phyloP scores from a whole-genome alignment of 1,140 invertebrate species.

The Caenorhabditis remanei region DNA sequence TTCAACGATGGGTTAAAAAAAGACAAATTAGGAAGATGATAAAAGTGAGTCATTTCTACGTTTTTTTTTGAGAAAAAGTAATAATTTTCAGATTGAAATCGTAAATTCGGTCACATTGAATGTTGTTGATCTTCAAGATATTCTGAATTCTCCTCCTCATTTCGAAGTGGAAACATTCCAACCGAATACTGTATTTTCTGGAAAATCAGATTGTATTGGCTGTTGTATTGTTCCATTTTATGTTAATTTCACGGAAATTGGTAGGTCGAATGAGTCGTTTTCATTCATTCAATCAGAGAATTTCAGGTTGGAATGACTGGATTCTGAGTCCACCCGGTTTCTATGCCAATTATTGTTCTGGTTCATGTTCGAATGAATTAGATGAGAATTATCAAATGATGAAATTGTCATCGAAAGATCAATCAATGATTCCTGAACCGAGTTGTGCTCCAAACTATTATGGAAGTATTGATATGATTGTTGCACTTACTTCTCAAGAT shows the following conservation, averaged over 20 bases:
- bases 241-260: conserved; percentile 38
- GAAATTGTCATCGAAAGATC: not conserved
- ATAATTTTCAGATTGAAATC: conserved; percentile 18
- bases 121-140: not conserved
- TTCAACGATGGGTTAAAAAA: not conserved
- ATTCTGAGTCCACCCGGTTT: conserved; percentile 16
- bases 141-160: not conserved
- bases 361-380: not conserved
- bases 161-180: conserved; percentile 13
- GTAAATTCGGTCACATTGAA: not conserved
- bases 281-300: not conserved
- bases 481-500: not conserved
- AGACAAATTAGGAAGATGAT: not conserved
- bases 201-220: not conserved
- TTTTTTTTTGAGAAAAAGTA: not conserved
- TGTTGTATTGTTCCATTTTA: conserved; percentile 20
- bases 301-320: conserved; percentile 35
- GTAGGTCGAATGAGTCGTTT: not conserved
- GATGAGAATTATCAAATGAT: not conserved
- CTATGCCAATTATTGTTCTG: conserved; percentile 2
- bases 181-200: not conserved
- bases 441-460: conserved; percentile 30
- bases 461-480: conserved; percentile 37
- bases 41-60: not conserved
- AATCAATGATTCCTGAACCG: not conserved